phyloP scores from a whole-genome alignment of 2,113 vertebrate species.

The Kobus ellipsiprymnus region DNA sequence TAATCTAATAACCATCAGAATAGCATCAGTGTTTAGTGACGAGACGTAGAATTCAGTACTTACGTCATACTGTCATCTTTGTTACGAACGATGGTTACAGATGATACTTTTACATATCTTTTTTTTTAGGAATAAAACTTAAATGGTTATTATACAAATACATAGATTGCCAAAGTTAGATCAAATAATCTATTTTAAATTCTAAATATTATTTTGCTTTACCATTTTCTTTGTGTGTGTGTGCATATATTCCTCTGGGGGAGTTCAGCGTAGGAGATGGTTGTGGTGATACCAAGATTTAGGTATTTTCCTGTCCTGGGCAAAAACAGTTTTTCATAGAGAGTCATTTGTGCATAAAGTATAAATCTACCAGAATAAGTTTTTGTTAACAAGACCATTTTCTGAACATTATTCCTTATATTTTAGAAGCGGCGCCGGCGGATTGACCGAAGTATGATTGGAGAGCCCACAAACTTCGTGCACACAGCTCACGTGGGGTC shows the following conservation, averaged over 20 bases:
- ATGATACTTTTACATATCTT: not conserved
- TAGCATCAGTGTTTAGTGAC: not conserved
- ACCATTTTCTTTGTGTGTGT: no score
- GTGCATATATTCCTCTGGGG: not conserved
- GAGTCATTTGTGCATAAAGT: not conserved
- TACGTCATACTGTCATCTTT: not conserved
- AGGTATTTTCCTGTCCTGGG: not conserved
- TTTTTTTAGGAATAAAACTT: not conserved
- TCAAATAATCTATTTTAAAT: not conserved
- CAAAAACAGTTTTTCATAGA: not conserved
- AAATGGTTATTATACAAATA: not conserved
- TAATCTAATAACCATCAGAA: not conserved
- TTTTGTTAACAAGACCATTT: not conserved
- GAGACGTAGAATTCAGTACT: not conserved
- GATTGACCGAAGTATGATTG: conserved; percentile 92
- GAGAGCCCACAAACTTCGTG: conserved; percentile 92
- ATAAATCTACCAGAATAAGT: not conserved
- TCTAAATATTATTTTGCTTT: not conserved
- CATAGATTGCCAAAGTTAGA: not conserved
- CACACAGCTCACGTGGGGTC: conserved; percentile 93
- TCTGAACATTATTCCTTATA: not conserved
- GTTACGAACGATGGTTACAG: not conserved
- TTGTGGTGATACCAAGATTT: not conserved
- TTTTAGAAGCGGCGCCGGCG: conserved; percentile 88
- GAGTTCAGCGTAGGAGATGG: not conserved